Base-by-base conservation (phyloP, 2,113 vertebrate species). In the Elachura formosa region DNA sequence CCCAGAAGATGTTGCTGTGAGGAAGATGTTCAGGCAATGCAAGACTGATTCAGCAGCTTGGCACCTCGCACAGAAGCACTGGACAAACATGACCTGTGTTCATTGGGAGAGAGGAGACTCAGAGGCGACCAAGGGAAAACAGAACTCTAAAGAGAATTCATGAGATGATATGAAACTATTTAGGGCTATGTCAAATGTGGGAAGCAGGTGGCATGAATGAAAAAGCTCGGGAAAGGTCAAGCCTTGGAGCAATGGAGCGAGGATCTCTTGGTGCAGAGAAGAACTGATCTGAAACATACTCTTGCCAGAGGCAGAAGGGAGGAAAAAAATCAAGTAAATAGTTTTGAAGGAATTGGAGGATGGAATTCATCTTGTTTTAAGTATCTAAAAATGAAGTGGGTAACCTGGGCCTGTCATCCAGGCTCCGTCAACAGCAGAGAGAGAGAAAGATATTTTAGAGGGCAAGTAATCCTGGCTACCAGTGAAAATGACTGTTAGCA, bases 191-290 rank as follows among this genome's bases (percentile, higher is more conserved):
- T 88, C 69, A 73, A 93, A 85, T 6, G 66, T 38, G 52, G 85
- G 75, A 94, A 92, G 87, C 72, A 83, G 64, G 91, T 93, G 94
- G 87, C 73, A 87, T 46, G 82, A 94, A 77, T 21, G 51, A 52
- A 94, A 95, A 94, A 87, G 23, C 63, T 77, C 5, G 0, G 58
- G 79, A 95, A 96, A 96, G 41, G 91, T 94, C 95, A 94, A 75
- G 80, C 62, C 96, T 81, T 66, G 56, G 15, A 89, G 84, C 52
- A 88, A 86, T 4, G 24, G 29, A 74, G 56, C 0, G 0, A 97
- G 71, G 84, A 72, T 80, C 55, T 73, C 38, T 91, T 71, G 0
- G 4, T 26, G 66, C n/a, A 86, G 48, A 34, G 46, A 43, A 62
- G 51, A 94, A 68, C 78, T 38, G 85, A 72, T 67, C 24, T 68